Evolutionary conservation across 2,888 invertebrate genomes (phyloP).

Genomic region (Nymphalis c-album): DNA sequence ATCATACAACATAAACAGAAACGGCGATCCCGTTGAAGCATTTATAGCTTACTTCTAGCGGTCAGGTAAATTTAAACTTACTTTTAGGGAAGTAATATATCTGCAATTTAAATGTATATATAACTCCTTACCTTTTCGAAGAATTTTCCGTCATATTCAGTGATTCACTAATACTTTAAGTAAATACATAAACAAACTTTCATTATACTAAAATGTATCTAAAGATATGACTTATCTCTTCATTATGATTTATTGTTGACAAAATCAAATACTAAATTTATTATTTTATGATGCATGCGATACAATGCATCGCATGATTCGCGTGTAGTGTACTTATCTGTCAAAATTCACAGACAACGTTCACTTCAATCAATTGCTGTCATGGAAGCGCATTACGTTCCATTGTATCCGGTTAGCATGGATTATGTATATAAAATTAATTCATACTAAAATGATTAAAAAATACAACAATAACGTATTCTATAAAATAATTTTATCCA

Average conservation of each 20-base stretch:
- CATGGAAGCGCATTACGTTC: slow-evolving; percentile 34
- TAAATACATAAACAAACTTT: slow-evolving; percentile 51
- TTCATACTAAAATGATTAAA: neutral
- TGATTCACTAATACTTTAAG: slow-evolving; percentile 51
- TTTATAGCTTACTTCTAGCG: neutral
- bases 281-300: slow-evolving; percentile 29
- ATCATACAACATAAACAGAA: neutral
- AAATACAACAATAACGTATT: neutral
- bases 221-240: slow-evolving; percentile 30
- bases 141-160: slow-evolving; percentile 75
- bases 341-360: slow-evolving; percentile 39
- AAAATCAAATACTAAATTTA: slow-evolving; percentile 18
- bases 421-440: neutral
- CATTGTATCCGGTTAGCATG: slow-evolving; percentile 8
- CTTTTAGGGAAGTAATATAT: slow-evolving; percentile 4
- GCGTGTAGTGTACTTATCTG: slow-evolving; percentile 34
- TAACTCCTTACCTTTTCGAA: slow-evolving; percentile 71
- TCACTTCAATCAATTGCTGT: slow-evolving; percentile 33
- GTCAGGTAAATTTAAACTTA: slow-evolving; percentile 11
- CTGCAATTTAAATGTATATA: slow-evolving; percentile 6
- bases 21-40: neutral
- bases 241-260: slow-evolving; percentile 33
- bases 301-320: slow-evolving; percentile 43
- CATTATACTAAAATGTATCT: slow-evolving; percentile 50
- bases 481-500: no score